Percentiles rank a stretch among this genome's conserved stretches.
phyloP scores from a whole-genome alignment of 2,113 vertebrate species.

The Labeo rohita region DNA sequence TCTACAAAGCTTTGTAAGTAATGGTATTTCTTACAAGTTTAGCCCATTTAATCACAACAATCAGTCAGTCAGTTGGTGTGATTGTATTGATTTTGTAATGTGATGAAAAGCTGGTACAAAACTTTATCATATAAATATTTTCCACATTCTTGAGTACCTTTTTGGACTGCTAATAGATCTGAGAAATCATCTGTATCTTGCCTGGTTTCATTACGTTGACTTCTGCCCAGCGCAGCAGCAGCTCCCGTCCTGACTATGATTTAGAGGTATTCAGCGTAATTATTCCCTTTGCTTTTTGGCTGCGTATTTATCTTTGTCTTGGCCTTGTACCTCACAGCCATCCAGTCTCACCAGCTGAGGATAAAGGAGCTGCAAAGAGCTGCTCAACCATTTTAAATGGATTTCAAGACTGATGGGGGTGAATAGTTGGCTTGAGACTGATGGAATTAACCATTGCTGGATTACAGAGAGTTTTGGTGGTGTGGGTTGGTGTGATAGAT shows the following conservation, averaged over 20 bases:
- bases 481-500: conserved; percentile 64
- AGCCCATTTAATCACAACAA: not conserved
- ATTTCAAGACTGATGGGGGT: conserved; percentile 66
- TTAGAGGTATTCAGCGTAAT: conserved; percentile 54
- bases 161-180: not conserved
- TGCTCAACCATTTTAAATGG: conserved; percentile 62
- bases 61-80: not conserved
- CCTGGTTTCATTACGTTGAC: conserved; percentile 48
- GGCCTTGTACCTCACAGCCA: conserved; percentile 54
- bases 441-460: conserved; percentile 70
- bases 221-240: conserved; percentile 26
- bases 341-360: conserved; percentile 51
- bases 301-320: conserved; percentile 54
- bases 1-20: not conserved
- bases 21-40: not conserved
- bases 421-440: conserved; percentile 68
- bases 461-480: conserved; percentile 52
- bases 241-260: conserved; percentile 46
- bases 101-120: not conserved
- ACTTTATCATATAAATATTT: not conserved
- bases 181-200: conserved; percentile 23
- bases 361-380: conserved; percentile 49
- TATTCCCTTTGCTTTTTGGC: conserved; percentile 54
- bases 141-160: not conserved
- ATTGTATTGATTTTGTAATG: not conserved